phyloP scores from a whole-genome alignment of 2,888 invertebrate species.

The Melanophora roralis region DNA sequence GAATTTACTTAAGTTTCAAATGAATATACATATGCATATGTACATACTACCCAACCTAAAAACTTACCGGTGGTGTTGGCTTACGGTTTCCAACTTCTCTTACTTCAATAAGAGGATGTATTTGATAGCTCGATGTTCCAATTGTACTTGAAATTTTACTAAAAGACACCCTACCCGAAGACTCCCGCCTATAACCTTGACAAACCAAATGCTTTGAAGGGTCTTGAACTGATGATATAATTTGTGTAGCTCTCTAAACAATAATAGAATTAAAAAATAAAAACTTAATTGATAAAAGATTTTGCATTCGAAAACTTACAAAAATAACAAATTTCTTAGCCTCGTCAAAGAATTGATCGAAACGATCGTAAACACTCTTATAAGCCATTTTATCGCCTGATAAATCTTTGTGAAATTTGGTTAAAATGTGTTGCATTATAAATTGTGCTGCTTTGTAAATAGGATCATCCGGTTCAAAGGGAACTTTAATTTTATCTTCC shows the following conservation, averaged over 20 bases:
- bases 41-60: no score
- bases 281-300: neutral
- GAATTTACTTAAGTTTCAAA: no score
- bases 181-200: neutral
- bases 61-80: conserved; percentile 72
- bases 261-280: neutral
- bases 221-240: conserved; percentile 68
- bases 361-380: conserved; percentile 64
- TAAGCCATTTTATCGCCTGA: conserved; percentile 67
- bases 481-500: conserved; percentile 63
- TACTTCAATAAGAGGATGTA: conserved; percentile 71
- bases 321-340: conserved; percentile 70
- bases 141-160: conserved; percentile 69
- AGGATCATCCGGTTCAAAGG: conserved; percentile 68
- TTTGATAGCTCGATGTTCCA: conserved; percentile 73
- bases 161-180: conserved; percentile 69
- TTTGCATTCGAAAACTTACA: conserved; percentile 65
- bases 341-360: conserved; percentile 69
- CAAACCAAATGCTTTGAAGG: neutral
- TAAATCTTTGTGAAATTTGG: conserved; percentile 70
- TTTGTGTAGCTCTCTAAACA: conserved; percentile 71
- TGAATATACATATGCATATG: no score
- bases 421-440: conserved; percentile 71
- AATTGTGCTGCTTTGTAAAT: conserved; percentile 74
- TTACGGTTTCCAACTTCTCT: conserved; percentile 68